Conservation (phyloP, 2,113 vertebrate genomes). For the Corynorhinus townsendii region DNA sequence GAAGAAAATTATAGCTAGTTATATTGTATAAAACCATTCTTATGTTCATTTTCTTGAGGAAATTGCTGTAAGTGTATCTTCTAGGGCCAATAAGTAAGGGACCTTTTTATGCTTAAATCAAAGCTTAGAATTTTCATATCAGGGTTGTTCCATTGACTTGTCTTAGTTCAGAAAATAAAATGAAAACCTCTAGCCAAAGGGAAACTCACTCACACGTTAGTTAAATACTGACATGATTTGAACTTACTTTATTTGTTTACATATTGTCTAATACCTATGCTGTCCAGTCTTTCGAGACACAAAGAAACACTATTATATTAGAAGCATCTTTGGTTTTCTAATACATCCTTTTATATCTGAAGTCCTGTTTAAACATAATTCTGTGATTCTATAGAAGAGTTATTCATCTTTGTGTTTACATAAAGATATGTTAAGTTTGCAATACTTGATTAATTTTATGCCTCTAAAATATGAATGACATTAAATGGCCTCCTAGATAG, state of each 20-base stretch:
- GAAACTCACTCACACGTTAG: neutral
- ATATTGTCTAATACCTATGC: conserved; percentile 23
- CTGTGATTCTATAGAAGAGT: conserved; percentile 26
- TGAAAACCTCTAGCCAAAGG: conserved; percentile 36
- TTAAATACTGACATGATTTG: conserved; percentile 37
- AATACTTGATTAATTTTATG: conserved; percentile 59
- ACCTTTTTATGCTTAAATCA: conserved; percentile 67
- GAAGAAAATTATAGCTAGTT: conserved; percentile 67
- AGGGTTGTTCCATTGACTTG: conserved; percentile 46
- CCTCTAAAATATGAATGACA: conserved; percentile 55
- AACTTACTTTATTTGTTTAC: conserved; percentile 52
- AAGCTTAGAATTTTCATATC: conserved; percentile 54
- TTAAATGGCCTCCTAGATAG: conserved; percentile 35
- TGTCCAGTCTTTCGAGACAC: conserved; percentile 28
- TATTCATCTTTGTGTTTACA: conserved; percentile 54
- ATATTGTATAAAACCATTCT: conserved; percentile 65
- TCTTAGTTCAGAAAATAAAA: conserved; percentile 57
- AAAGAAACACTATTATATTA: conserved; percentile 32
- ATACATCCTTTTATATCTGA: conserved; percentile 18
- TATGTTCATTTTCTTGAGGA: conserved; percentile 67
- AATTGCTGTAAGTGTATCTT: conserved; percentile 68
- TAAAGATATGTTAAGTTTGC: conserved; percentile 39
- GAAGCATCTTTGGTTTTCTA: conserved; percentile 40
- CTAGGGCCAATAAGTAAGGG: conserved; percentile 53
- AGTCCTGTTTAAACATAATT: conserved; percentile 46